phyloP scores from a whole-genome alignment of 2,113 vertebrate species.

The Ammospiza caudacuta region DNA sequence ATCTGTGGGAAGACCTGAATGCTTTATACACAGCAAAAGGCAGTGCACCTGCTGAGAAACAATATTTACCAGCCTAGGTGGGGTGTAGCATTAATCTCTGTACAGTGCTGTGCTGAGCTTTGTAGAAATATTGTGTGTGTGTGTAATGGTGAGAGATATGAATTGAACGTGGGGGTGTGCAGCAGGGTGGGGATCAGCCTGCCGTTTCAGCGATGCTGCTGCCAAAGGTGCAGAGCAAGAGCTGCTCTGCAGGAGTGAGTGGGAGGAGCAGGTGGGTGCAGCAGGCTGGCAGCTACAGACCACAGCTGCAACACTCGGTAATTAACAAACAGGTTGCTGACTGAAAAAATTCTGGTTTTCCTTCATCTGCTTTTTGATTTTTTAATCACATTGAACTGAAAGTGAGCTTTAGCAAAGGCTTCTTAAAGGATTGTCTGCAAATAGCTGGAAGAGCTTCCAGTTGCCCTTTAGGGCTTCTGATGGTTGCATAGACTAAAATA shows the following conservation, averaged over 20 bases:
- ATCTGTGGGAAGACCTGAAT: background rate
- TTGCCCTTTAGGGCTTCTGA: background rate
- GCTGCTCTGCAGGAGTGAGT: background rate
- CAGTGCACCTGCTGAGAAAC: background rate
- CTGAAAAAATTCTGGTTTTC: background rate
- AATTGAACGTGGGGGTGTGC: background rate
- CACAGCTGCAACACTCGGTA: background rate
- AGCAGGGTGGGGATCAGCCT: background rate
- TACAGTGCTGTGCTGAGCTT: background rate
- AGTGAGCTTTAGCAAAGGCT: background rate
- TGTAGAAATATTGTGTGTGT: background rate
- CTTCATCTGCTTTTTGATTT: constrained; percentile 2
- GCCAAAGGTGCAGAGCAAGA: background rate
- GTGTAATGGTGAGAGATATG: background rate
- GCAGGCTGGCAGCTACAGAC: background rate
- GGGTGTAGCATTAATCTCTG: background rate
- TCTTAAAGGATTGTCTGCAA: background rate
- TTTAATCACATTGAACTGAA: background rate
- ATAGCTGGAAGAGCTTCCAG: background rate
- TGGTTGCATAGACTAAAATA: background rate
- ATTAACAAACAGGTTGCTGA: constrained; percentile 26
- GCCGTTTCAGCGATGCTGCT: background rate
- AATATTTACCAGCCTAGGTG: background rate
- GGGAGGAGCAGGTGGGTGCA: background rate
- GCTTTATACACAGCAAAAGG: background rate